Evolutionary conservation across 2,797 vertebrate genomes (phyloP).

Genomic region (Scleropages formosus): DNA sequence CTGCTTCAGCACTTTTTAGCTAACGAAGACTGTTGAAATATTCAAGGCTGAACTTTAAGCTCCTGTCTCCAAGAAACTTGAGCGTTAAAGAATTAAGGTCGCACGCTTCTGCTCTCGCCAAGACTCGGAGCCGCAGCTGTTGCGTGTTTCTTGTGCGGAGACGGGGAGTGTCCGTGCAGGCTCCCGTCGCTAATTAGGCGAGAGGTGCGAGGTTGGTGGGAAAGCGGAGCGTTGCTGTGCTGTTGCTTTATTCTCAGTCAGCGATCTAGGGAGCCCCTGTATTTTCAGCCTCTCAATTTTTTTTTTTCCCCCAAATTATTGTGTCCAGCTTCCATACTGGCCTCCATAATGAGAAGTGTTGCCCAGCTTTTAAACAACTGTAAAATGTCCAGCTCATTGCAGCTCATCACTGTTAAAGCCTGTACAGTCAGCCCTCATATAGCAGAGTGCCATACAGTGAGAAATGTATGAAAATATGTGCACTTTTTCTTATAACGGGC

Average conservation of each 20-base stretch:
- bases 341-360: too few species aligned
- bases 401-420: too few species aligned
- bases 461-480: too few species aligned
- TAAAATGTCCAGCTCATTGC: too few species aligned
- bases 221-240: constrained; percentile 29
- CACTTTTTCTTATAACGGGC: too few species aligned
- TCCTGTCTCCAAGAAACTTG: constrained; percentile 31
- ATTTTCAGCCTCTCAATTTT: neutral
- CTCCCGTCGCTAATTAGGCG: neutral
- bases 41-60: constrained; percentile 54
- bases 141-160: neutral
- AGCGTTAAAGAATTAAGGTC: constrained; percentile 47
- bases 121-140: neutral
- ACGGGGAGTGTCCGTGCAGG: neutral
- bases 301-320: neutral
- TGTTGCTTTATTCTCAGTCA: neutral
- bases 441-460: too few species aligned
- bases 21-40: constrained; percentile 56
- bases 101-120: constrained; percentile 31
- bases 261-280: neutral
- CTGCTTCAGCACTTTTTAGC: constrained; percentile 63
- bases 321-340: too few species aligned
- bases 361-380: too few species aligned
- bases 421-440: too few species aligned
- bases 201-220: constrained; percentile 35